Conservation (phyloP, 2,113 vertebrate genomes). For the Phycodurus eques region DNA sequence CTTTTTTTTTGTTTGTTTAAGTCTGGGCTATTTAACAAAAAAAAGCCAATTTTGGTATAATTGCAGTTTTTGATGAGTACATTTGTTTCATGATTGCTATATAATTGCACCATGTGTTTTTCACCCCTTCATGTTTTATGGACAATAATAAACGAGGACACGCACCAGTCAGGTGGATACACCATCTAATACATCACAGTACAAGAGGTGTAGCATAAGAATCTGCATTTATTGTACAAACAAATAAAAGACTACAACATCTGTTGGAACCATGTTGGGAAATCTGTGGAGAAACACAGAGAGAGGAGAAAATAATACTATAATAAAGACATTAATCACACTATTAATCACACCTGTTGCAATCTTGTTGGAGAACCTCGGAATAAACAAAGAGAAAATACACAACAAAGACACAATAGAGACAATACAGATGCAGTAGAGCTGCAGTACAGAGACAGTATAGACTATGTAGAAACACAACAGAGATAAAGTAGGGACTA, state of each 20-base stretch:
- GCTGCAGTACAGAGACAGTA: too few species aligned
- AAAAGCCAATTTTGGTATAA: neutral
- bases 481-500: too few species aligned
- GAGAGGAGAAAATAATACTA: too few species aligned
- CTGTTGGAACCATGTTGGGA: neutral
- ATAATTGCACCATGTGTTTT: neutral
- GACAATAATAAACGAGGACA: neutral
- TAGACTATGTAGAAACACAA: too few species aligned
- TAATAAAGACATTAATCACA: too few species aligned
- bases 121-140: neutral
- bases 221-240: neutral
- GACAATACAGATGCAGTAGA: too few species aligned
- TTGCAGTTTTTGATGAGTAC: neutral
- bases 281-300: neutral
- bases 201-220: neutral
- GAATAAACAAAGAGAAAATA: too few species aligned
- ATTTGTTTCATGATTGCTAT: neutral
- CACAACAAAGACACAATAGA: too few species aligned
- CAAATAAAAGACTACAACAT: neutral
- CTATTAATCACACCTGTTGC: too few species aligned
- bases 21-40: neutral
- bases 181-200: neutral
- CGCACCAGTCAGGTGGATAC: neutral
- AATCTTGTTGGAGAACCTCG: too few species aligned
- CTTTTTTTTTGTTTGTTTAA: neutral